Base-by-base conservation (phyloP, 2,113 vertebrate species). In the Budorcas taxicolor region DNA sequence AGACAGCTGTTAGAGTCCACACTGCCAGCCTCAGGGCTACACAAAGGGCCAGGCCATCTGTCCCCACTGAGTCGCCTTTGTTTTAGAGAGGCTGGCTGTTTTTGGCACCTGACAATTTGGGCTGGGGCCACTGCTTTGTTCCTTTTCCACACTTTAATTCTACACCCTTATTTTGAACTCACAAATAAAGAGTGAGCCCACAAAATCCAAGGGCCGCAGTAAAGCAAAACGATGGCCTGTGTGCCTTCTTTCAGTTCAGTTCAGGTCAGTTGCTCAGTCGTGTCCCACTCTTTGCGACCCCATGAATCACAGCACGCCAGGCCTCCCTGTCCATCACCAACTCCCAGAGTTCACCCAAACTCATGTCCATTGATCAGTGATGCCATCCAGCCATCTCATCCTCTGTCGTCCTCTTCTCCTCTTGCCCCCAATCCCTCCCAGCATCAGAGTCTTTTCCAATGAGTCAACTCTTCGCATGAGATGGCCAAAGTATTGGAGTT, bases 231-330 rank as follows among this genome's bases (percentile, higher is more conserved):
- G 17, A 3, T 2, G 19, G 31, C 29, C 31, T 5, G 0, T 4
- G 71, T 1, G 21, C 52, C 7, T 14, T 36, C 81, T 43, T 6
- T 17, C 27, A 31, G 58, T 27, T 60, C 27, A 31, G 27, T 14
- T 60, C 58, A 60, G 12, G 5, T 60, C 58, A 60, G 12, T 31
- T 6, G 27, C 12, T 60, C 12, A 60, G 27, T 31, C 1, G 0
- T 60, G 5, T 60, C 58, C 1, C 12, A 3, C 58, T 31, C 10
- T 29, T 29, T 60, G 29, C 0, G 0, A 60, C 5, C 10, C 58
- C 5, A 31, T 60, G 58, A 3, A 60, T 13, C 0, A 0, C 5
- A 60, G 13, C 58, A 60, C 3, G 4, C 6, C 58, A 60, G 27
- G 27, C 27, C 58, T 60, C 27, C 27, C 58, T 60, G 58, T 60